These are phyloP conservation scores for Calyptomena viridis DNA, from an alignment of 2,113 vertebrate genomes.

Conservation along the genomic window DNA sequence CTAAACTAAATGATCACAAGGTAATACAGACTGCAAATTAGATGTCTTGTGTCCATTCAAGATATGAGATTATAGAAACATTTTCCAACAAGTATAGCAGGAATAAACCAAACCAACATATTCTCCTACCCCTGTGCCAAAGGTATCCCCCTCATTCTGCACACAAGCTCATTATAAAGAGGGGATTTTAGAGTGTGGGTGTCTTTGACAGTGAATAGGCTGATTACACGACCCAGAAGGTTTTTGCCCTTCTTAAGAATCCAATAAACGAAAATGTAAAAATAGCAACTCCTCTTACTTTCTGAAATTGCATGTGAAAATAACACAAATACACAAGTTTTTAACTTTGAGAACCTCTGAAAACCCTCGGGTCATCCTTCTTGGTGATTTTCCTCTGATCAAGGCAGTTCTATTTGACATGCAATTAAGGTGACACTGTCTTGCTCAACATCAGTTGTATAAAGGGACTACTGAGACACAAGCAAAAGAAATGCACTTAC, in stretches of 20 bases:
- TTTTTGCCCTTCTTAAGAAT: neutral
- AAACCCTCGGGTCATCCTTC: neutral
- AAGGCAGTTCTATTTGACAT: neutral
- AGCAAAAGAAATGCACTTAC: neutral
- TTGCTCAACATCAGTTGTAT: neutral
- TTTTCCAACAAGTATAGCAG: neutral
- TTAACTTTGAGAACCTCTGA: neutral
- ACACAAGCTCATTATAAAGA: neutral
- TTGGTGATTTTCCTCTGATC: neutral
- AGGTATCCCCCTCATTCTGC: neutral
- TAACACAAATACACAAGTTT: neutral
- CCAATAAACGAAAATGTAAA: neutral
- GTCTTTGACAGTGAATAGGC: neutral
- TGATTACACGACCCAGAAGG: neutral
- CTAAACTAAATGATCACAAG: neutral
- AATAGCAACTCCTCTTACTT: neutral
- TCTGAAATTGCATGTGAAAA: neutral
- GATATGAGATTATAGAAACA: neutral
- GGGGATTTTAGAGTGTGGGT: neutral
- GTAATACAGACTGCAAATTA: neutral
- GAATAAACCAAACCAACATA: neutral
- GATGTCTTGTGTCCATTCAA: neutral
- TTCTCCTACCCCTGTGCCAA: neutral
- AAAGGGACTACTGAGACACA: neutral
- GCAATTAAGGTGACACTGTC: neutral